Percentiles rank a stretch among this genome's conserved stretches.
These are phyloP conservation scores for Lipotes vexillifer DNA, from an alignment of 2,113 vertebrate species.

Conservation along the genomic window DNA sequence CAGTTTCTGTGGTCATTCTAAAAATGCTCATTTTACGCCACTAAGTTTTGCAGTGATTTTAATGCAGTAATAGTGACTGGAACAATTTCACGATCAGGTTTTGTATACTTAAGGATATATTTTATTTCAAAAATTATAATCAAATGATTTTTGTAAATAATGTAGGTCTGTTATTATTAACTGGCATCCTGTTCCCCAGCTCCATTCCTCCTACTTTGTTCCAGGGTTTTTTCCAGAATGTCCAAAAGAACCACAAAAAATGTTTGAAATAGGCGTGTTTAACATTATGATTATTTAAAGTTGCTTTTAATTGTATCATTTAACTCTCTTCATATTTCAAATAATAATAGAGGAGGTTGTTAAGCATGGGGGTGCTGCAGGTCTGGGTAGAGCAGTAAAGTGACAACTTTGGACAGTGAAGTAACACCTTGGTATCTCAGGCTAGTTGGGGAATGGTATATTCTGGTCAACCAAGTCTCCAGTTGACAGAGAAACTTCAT, in stretches of 20 bases:
- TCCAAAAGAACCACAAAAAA: background rate
- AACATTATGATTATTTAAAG: background rate
- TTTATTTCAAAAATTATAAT: slow-evolving; percentile 10
- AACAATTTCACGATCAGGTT: background rate
- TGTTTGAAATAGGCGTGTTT: background rate
- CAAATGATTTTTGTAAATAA: background rate
- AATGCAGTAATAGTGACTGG: background rate
- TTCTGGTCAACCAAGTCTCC: background rate
- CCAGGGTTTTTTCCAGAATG: background rate
- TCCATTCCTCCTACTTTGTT: background rate
- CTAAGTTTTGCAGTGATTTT: background rate
- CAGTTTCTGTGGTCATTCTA: background rate
- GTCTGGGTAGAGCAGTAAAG: background rate
- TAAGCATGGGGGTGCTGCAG: background rate
- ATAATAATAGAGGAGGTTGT: background rate
- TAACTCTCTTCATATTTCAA: background rate
- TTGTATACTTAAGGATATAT: background rate
- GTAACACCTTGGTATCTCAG: background rate
- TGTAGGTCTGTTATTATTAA: background rate
- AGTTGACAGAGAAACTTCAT: background rate
- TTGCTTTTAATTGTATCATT: slow-evolving; percentile 1
- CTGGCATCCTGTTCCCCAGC: background rate
- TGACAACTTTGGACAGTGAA: background rate
- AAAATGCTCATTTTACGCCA: background rate
- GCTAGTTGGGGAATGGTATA: background rate